Evolutionary conservation across 2,888 invertebrate species (phyloP).

Genomic region (Herminia tarsipennalis): DNA sequence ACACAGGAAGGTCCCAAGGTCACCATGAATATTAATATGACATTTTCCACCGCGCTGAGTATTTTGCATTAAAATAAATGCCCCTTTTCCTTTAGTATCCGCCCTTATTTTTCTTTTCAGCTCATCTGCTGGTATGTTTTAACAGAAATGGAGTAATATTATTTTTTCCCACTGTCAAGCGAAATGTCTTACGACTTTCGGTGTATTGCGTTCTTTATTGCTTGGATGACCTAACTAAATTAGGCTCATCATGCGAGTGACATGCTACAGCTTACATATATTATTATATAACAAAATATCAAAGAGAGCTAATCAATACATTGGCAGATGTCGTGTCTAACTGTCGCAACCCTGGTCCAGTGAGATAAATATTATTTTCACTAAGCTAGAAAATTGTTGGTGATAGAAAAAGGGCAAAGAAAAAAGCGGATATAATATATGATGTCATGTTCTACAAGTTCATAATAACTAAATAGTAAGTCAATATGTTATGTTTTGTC

Average conservation of each 20-base stretch:
- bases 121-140: conserved; percentile 23
- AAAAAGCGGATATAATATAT: no score
- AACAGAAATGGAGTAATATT: conserved; percentile 22
- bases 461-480: no score
- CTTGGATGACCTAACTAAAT: conserved; percentile 9
- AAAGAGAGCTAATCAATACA: background rate
- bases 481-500: no score
- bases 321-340: background rate
- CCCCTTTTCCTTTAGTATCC: conserved; percentile 19
- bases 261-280: conserved; percentile 5
- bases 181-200: conserved; percentile 9
- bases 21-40: conserved; percentile 39
- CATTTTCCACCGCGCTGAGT: conserved; percentile 28
- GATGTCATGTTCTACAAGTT: no score
- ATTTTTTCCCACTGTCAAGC: conserved; percentile 13
- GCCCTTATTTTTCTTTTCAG: conserved; percentile 27
- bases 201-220: conserved; percentile 10
- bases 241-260: conserved; percentile 12
- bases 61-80: conserved; percentile 35
- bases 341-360: no score
- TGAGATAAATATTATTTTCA: no score
- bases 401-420: no score
- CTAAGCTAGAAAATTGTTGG: no score
- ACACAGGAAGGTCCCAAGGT: conserved; percentile 26
- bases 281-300: background rate